Base-by-base conservation (phyloP, 2,888 invertebrate species). In the Polyploca ridens region DNA sequence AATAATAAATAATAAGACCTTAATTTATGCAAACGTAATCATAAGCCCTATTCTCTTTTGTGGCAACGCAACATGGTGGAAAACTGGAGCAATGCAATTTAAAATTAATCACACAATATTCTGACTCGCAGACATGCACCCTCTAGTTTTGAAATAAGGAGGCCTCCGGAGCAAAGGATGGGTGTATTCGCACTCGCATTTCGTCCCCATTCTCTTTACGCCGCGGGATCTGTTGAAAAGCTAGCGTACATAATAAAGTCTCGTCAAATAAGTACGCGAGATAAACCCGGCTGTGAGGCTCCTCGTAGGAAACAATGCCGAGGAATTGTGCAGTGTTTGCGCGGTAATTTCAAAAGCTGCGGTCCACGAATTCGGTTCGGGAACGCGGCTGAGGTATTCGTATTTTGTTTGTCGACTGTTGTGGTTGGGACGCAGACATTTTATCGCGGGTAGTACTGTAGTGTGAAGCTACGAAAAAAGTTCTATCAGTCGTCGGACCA, bases 211-310 rank as follows among this genome's bases (percentile, higher is more conserved):
- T 62, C 62, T 46, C 58, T 46, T 46, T 61, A 19, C 41, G 61
- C 61, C 61, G 41, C 61, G 41, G 61, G 70, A 59, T 63, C 66
- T 66, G 71, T 68, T 76, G 80, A 81, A 83, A 83, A 84, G 83
- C 83, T 79, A 72, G 81, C 84, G 81, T 69, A 83, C 79, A 83
- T 85, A 85, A 87, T 86, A 82, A 83, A 86, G 82, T 83, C 81
- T 82, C 77, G 74, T 82, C 82, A 83, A 86, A 86, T 84, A 85
- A 84, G 85, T 78, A 78, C 73, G 81, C 72, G 77, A 81, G 83
- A 85, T 84, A 84, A 84, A 86, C 68, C 69, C 65, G 65, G 65
- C 62, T 65, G 62, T 62, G 67, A 71, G 71, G 68, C 72, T 66
- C 66, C 65, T 58, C 54, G 66, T 68, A 73, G 72, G 72, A 68